Conservation (phyloP, 2,113 vertebrate species). For the Mobula birostris region DNA sequence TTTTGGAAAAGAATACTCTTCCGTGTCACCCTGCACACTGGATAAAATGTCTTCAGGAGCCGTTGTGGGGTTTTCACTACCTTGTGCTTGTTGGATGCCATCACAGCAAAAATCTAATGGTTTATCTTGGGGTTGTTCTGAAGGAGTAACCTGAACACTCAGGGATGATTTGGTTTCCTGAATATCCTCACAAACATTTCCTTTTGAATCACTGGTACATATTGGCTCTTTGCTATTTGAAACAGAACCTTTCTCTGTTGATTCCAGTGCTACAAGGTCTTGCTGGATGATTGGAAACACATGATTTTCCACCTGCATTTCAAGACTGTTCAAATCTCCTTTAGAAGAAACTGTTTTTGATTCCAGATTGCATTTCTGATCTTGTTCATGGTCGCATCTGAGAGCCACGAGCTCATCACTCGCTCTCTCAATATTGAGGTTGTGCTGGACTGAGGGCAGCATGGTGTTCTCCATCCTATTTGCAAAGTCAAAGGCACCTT, state of each 20-base stretch:
- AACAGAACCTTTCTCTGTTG: not conserved
- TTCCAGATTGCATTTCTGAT: not conserved
- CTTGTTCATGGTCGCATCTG: not conserved
- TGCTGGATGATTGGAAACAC: not conserved
- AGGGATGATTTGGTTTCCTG: not conserved
- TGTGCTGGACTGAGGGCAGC: not conserved
- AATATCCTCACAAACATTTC: not conserved
- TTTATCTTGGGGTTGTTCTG: not conserved
- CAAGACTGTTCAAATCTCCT: not conserved
- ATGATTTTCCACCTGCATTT: not conserved
- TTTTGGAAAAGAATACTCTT: not conserved
- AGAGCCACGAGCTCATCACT: accelerated
- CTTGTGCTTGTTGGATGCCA: not conserved
- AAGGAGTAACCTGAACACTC: not conserved
- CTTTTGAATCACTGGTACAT: not conserved
- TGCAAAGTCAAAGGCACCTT: not conserved
- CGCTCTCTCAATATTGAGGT: not conserved
- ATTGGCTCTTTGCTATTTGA: not conserved
- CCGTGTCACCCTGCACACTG: not conserved
- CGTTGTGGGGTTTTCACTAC: not conserved
- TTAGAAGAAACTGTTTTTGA: not conserved
- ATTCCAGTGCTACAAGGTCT: not conserved
- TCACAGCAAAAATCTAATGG: no score
- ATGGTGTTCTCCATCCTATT: not conserved
- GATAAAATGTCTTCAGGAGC: not conserved